Evolutionary conservation across 2,113 vertebrate species (phyloP), one percentile per base, ranked within the genome.

Genomic region (Hyaena hyaena): DNA sequence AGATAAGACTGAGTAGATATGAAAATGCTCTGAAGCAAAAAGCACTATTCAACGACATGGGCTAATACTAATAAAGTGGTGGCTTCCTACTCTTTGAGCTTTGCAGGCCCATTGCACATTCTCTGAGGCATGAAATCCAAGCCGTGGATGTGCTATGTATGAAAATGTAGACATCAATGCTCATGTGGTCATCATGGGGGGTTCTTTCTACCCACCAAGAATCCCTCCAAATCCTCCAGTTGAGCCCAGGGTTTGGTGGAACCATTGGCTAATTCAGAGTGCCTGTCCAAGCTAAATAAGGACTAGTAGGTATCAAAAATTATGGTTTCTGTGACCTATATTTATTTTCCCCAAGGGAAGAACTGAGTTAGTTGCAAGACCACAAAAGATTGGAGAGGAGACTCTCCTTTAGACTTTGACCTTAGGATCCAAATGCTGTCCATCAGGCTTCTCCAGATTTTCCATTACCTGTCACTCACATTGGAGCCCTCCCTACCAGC

Each of bases 321-420:
- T 48, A 63, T 50, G 53, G 3, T 94, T 96, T 95, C 24, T 19
- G 33, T 90, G 74, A 74, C 61, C 81, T 95, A 1, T 82, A 39
- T 86, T 88, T 94, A 55, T 92, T 94, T 87, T 28, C 35, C 76
- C 66, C 65, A 87, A 69, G 53, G 23, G 66, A 89, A 96, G 66
- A 94, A 86, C 26, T 8, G 58, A 61, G 58, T 68, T 23, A 84
- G 61, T 77, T 83, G 45, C 7, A 48, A n/a, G 12, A 95, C 10
- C 63, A 71, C 24, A 73, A 61, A 77, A 6, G 12, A 86, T 80
- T 87, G n/a, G 63, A 93, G 68, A 93, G 61, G 39, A 86, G 55
- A 73, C 26, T 81, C 28, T 92, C 61, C 83, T 92, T 83, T 93
- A 77, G 33, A 66, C 69, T 95, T 90, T 31, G 39, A 90, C 39